Evolutionary conservation across 2,888 invertebrate genomes (phyloP), one percentile per base, ranked within the genome.

Genomic region (Polydesmus complanatus): DNA sequence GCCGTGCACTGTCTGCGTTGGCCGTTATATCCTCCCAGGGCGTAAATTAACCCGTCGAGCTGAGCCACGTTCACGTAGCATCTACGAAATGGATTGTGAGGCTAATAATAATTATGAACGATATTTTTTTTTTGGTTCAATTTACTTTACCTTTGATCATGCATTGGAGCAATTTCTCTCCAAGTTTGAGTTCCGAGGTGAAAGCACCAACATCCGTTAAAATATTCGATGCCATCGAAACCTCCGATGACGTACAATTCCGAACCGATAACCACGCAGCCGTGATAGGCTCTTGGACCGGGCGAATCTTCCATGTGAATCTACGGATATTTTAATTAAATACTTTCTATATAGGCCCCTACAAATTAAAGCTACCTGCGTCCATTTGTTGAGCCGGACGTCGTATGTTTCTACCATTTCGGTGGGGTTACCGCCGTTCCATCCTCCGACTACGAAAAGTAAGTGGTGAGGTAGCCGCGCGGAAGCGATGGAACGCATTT

Each of bases 181-280:
- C 94, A 95, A 27, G 73, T 75, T 74, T 91, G 92, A 1, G 79
- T 81, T 1, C 87, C 84, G 0, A 91, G 88, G 70, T 93, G 85
- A 73, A 92, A 94, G 68, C 88, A 87, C 8, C 89, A 81, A 67
- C 88, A 88, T 5, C 86, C 87, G 75, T 88, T 89, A 72, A 89
- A 90, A 70, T 88, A 88, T 68, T 86, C 85, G 75, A 83, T 80
- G n/a, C 92, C 93, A 70, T 94, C 89, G 1, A n/a, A 94, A 2
- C 94, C 94, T 0, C 95, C 94, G 65, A 94, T 86, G 2, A 91
- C 84, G 74, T 86, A 93, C 65, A 95, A 88, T 69, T 85, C 83
- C 67, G 81, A 81, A 0, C 86, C 88, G 1, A 94, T 80, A 0
- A 92, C 88, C 0, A 88, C 90, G 0, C 90, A 88, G n/a, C 93